A percentile compares a stretch with the other conserved stretches of the same genome.
These are phyloP conservation scores for Hyles euphorbiae DNA, from an alignment of 1,140 invertebrate genomes.

Conservation along the genomic window DNA sequence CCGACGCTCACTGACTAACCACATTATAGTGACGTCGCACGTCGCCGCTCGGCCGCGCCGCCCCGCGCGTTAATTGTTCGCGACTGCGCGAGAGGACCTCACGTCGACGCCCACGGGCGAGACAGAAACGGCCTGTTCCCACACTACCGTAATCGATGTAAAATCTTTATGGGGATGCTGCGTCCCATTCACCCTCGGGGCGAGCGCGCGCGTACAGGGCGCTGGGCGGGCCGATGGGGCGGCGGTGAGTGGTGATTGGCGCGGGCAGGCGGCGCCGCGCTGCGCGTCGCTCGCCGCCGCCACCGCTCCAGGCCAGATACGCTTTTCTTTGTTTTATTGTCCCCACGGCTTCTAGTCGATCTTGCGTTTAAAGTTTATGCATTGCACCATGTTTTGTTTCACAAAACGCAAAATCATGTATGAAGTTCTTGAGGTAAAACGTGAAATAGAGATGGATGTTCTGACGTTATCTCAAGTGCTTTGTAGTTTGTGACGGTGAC, in stretches of 20 bases:
- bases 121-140: slow-evolving; percentile 55
- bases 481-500: slow-evolving; percentile 30
- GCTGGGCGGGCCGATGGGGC: slow-evolving; percentile 43
- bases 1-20: slow-evolving; percentile 72
- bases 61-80: slow-evolving; percentile 70
- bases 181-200: slow-evolving; percentile 48
- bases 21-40: slow-evolving; percentile 69
- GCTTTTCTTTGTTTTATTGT: slow-evolving; percentile 74
- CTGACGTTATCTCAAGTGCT: slow-evolving; percentile 20
- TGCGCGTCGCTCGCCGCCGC: slow-evolving; percentile 9
- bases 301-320: slow-evolving; percentile 56
- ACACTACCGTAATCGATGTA: slow-evolving; percentile 64
- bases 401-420: slow-evolving; percentile 68
- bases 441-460: slow-evolving; percentile 50
- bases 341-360: slow-evolving; percentile 68
- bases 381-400: slow-evolving; percentile 73
- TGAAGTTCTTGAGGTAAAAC: slow-evolving; percentile 67
- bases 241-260: slow-evolving; percentile 42
- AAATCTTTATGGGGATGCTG: slow-evolving; percentile 68
- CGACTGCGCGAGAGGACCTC: slow-evolving; percentile 63
- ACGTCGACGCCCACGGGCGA: slow-evolving; percentile 56
- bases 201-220: slow-evolving; percentile 20
- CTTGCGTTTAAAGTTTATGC: slow-evolving; percentile 74
- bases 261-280: slow-evolving; percentile 25
- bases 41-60: slow-evolving; percentile 39